Percentiles rank a stretch among this genome's conserved stretches.
phyloP scores from a whole-genome alignment of 2,113 vertebrate species.

The Felis chaus region DNA sequence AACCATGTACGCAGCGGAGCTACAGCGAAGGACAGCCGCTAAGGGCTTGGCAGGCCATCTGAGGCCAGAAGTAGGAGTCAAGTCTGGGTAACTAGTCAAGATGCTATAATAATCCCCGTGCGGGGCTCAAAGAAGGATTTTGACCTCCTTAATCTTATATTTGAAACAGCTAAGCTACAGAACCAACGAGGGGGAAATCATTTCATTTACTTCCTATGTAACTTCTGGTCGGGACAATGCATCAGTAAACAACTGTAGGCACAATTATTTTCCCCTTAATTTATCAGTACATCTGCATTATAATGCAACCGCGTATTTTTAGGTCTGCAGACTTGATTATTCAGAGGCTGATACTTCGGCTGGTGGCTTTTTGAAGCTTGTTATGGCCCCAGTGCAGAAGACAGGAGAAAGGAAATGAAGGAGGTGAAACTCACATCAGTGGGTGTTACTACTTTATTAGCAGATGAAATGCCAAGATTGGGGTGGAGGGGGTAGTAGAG shows the following conservation, averaged over 20 bases:
- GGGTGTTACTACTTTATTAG: background rate
- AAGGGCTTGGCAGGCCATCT: background rate
- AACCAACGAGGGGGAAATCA: background rate
- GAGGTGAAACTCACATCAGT: slow-evolving; percentile 53
- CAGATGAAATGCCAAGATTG: slow-evolving; percentile 43
- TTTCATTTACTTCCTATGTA: slow-evolving; percentile 7
- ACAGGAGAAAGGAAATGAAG: slow-evolving; percentile 57
- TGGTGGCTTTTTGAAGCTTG: slow-evolving; percentile 33
- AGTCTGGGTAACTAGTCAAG: background rate
- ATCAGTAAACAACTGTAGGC: background rate
- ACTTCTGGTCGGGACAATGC: background rate
- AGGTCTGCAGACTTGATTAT: slow-evolving; percentile 19
- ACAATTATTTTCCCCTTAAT: background rate
- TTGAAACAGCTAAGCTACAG: background rate
- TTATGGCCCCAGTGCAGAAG: background rate
- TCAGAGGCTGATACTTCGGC: background rate
- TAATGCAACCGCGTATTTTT: background rate
- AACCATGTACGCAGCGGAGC: background rate
- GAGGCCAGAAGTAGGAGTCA: background rate
- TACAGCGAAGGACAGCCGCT: background rate
- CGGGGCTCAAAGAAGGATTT: background rate
- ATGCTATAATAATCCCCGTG: background rate
- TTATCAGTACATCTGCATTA: slow-evolving; percentile 20
- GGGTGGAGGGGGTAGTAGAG: background rate
- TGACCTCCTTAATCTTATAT: background rate